Percentiles rank a stretch among this genome's conserved stretches.
Evolutionary conservation across 1,140 invertebrate species (phyloP).

Genomic region (Bombus confusus): DNA sequence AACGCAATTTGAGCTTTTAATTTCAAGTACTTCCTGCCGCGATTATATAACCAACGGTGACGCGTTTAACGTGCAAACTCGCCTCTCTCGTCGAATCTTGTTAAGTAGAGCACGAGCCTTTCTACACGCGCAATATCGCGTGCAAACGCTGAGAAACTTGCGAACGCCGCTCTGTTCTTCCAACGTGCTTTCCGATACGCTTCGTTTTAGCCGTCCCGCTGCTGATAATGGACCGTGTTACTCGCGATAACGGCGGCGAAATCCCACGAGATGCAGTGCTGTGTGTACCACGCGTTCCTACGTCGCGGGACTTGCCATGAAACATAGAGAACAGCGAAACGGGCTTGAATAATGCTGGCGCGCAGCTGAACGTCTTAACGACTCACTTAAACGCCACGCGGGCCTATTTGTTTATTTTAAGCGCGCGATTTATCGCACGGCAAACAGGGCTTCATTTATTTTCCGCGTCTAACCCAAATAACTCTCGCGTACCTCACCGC

Average conservation of each 20-base stretch:
- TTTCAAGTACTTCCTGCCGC: conserved; percentile 18
- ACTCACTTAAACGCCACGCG: conserved; percentile 33
- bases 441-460: conserved; percentile 33
- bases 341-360: conserved; percentile 35
- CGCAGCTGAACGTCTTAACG: conserved; percentile 45
- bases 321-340: conserved; percentile 53
- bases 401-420: conserved; percentile 49
- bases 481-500: not conserved
- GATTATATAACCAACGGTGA: not conserved
- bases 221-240: conserved; percentile 60
- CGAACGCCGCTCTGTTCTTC: conserved; percentile 34
- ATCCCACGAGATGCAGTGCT: not conserved
- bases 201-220: conserved; percentile 14
- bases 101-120: conserved; percentile 5
- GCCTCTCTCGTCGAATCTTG: not conserved
- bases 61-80: conserved; percentile 29
- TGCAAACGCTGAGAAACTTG: conserved; percentile 26
- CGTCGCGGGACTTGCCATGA: conserved; percentile 47
- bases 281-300: not conserved
- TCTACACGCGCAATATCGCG: not conserved
- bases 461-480: not conserved
- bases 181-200: conserved; percentile 41
- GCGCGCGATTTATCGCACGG: conserved; percentile 27
- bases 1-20: conserved; percentile 45
- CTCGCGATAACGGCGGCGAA: conserved; percentile 54